A percentile compares a stretch with the other conserved stretches of the same genome.
These are phyloP conservation scores for Megaleporinus macrocephalus DNA, from an alignment of 2,113 vertebrate genomes.

Conservation along the genomic window DNA sequence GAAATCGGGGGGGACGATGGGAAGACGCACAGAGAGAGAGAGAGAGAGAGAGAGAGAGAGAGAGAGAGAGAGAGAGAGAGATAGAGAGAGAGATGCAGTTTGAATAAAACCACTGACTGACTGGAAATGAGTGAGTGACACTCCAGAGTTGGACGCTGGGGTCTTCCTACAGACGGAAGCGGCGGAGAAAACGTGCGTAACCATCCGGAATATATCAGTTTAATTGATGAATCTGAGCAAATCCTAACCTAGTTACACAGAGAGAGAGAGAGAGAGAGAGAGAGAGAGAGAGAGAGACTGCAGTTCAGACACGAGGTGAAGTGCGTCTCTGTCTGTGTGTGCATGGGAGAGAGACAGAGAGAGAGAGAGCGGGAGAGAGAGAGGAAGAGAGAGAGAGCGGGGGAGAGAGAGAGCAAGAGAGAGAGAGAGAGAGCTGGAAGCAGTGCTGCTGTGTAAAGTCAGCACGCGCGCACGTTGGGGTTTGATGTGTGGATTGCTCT, in stretches of 20 bases:
- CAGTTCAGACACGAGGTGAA: slow-evolving; percentile 10
- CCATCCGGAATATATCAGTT: neutral
- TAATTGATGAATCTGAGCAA: slow-evolving; percentile 15
- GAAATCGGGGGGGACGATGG: neutral
- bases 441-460: slow-evolving; percentile 47
- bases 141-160: slow-evolving; percentile 16
- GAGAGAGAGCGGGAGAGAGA: no score
- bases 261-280: neutral
- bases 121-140: slow-evolving; percentile 9
- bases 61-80: neutral
- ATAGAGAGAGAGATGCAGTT: neutral
- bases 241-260: slow-evolving; percentile 15
- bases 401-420: neutral
- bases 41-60: neutral
- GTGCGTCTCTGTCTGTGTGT: neutral
- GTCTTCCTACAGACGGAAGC: neutral
- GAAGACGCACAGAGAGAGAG: neutral
- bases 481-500: slow-evolving; percentile 48
- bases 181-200: slow-evolving; percentile 11
- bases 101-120: slow-evolving; percentile 11
- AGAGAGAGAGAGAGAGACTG: neutral
- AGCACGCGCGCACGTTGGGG: slow-evolving; percentile 32
- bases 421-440: slow-evolving; percentile 2
- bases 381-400: neutral
- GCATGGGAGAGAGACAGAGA: neutral